Conservation (phyloP, 2,888 invertebrate genomes). For the Lycaena phlaeas region DNA sequence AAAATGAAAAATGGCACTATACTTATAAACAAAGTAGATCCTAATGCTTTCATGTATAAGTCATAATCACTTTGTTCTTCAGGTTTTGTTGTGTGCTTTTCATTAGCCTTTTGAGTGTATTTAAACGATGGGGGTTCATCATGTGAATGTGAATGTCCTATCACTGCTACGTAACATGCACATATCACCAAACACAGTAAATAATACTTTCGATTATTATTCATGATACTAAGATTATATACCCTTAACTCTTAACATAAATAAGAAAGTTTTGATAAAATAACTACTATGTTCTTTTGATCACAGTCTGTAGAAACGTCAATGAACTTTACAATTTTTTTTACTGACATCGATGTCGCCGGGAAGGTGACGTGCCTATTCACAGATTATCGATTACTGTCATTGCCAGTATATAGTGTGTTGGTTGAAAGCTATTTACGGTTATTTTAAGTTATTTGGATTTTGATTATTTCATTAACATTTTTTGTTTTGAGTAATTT, state of each 20-base stretch:
- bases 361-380: too few relatives aligned
- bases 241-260: background rate
- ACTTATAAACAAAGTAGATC: conserved; percentile 94
- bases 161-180: background rate
- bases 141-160: conserved; percentile 57
- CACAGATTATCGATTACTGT: too few relatives aligned
- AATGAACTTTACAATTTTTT: too few relatives aligned
- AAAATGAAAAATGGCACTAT: conserved; percentile 95
- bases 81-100: conserved; percentile 61
- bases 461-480: too few relatives aligned
- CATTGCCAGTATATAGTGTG: too few relatives aligned
- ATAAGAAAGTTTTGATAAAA: too few relatives aligned
- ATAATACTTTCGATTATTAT: conserved; percentile 16
- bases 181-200: conserved; percentile 17
- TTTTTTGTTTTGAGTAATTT: too few relatives aligned
- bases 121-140: conserved; percentile 83
- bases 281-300: background rate
- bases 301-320: background rate
- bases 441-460: too few relatives aligned
- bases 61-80: conserved; percentile 45
- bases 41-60: conserved; percentile 86
- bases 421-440: too few relatives aligned
- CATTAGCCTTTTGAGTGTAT: conserved; percentile 81
- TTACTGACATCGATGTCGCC: too few relatives aligned
- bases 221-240: conserved; percentile 15